Conservation (phyloP, 2,113 vertebrate species). For the Ia io region DNA sequence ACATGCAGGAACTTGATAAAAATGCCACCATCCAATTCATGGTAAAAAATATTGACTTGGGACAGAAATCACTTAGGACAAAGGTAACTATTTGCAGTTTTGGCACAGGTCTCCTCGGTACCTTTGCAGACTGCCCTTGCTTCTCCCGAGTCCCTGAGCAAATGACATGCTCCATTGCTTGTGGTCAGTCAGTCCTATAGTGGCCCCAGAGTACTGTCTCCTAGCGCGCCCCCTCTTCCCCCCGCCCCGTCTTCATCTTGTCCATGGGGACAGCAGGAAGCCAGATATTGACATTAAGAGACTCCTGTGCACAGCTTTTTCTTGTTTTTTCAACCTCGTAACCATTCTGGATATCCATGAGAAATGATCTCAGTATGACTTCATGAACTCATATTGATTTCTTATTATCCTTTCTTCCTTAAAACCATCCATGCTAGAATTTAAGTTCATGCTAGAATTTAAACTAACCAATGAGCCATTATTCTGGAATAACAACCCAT, state of each 20-base stretch:
- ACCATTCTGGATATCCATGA: not conserved
- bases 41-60: not conserved
- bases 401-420: not conserved
- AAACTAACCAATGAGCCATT: not conserved
- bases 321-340: not conserved
- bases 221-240: too few species aligned
- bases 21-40: not conserved
- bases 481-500: not conserved
- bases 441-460: conserved; percentile 17
- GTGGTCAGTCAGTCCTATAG: not conserved
- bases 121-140: not conserved
- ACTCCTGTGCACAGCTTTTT: not conserved
- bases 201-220: not conserved
- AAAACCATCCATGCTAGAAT: not conserved
- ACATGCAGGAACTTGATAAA: not conserved
- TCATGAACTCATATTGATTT: not conserved
- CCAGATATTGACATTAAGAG: not conserved
- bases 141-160: not conserved
- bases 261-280: not conserved
- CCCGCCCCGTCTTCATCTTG: not conserved
- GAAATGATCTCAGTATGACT: not conserved
- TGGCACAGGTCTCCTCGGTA: not conserved
- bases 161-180: not conserved
- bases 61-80: not conserved
- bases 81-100: too few species aligned